A percentile compares a stretch with the other conserved stretches of the same genome.
Conservation (phyloP, 2,797 vertebrate genomes). For the Muscicapa striata region DNA sequence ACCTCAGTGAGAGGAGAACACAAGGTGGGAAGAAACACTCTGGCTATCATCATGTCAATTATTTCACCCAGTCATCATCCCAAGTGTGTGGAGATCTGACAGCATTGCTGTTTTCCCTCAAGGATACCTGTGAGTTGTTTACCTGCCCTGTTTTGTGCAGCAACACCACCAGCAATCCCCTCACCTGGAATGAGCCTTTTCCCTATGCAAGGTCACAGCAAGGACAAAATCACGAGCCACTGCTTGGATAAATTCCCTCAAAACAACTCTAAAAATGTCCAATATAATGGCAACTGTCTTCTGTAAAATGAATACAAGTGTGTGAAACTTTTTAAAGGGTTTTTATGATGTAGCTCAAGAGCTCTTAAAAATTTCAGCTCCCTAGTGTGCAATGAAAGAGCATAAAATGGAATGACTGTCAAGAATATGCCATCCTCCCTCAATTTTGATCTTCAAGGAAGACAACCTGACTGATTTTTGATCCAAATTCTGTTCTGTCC, state of each 20-base stretch:
- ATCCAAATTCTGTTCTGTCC: conserved; percentile 57
- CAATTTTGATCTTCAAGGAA: conserved; percentile 63
- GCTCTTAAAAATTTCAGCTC: conserved; percentile 66
- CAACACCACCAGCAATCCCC: neutral
- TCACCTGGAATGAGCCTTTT: neutral
- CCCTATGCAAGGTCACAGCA: neutral
- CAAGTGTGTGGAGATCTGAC: neutral
- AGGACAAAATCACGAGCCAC: neutral
- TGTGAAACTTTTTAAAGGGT: conserved; percentile 57
- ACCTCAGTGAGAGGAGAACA: neutral
- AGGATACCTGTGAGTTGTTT: neutral
- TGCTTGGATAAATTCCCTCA: neutral
- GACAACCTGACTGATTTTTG: conserved; percentile 68
- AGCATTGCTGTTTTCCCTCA: neutral
- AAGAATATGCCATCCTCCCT: conserved; percentile 48
- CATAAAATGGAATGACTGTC: conserved; percentile 66
- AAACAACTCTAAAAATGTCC: conserved; percentile 44
- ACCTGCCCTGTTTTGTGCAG: neutral
- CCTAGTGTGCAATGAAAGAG: conserved; percentile 53
- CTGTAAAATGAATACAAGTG: conserved; percentile 44
- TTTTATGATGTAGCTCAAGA: conserved; percentile 61
- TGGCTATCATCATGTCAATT: neutral
- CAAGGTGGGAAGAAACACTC: neutral
- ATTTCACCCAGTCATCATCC: neutral
- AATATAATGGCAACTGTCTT: conserved; percentile 31